phyloP scores from a whole-genome alignment of 2,113 vertebrate genomes.

The Ceuthmochares aereus region DNA sequence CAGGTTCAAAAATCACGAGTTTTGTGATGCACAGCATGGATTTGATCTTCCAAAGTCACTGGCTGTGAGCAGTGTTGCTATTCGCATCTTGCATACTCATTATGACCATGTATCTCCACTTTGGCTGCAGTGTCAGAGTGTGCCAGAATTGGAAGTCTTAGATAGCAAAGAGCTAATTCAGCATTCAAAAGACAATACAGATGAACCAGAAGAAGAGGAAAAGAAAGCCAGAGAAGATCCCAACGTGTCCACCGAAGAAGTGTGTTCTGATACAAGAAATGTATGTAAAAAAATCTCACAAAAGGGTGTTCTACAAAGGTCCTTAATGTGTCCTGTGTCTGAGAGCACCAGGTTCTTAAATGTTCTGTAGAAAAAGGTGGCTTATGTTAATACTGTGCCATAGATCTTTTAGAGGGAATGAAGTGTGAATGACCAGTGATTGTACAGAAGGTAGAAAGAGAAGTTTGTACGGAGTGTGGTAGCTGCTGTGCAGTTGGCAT shows the following conservation, averaged over 20 bases:
- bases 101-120: slow-evolving; percentile 87
- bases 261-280: not conserved
- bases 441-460: not conserved
- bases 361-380: not conserved
- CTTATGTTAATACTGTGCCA: not conserved
- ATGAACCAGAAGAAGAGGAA: not conserved
- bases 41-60: slow-evolving; percentile 87
- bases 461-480: not conserved
- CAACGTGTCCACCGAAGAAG: not conserved
- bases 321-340: not conserved
- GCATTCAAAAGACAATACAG: not conserved
- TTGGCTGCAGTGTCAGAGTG: not conserved
- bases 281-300: not conserved
- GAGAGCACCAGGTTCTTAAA: not conserved
- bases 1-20: slow-evolving; percentile 82
- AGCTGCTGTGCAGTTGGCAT: not conserved
- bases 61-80: slow-evolving; percentile 76
- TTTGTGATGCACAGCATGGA: slow-evolving; percentile 68
- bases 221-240: not conserved
- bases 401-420: not conserved
- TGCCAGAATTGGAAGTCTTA: not conserved
- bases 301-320: not conserved
- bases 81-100: slow-evolving; percentile 85
- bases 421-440: not conserved
- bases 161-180: rapidly evolving